Percentiles rank a stretch among this genome's conserved stretches.
Conservation (phyloP, 2,797 vertebrate genomes). For the Phrynocephalus vlangalii region DNA sequence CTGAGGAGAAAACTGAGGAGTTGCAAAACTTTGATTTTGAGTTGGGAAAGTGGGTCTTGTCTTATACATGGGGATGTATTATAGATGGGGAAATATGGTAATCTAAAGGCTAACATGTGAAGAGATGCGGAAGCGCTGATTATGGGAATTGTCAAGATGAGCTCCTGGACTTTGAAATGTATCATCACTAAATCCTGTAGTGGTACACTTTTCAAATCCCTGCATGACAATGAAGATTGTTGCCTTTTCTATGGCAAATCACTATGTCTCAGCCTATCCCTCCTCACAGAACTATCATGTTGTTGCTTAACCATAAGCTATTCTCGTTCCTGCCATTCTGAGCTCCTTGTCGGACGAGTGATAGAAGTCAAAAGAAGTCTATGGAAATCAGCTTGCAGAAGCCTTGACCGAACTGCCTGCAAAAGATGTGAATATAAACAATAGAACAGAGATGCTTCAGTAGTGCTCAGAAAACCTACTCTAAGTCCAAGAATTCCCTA, state of each 20-base stretch:
- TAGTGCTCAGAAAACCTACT: neutral
- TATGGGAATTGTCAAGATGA: too few species aligned
- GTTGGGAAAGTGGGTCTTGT: too few species aligned
- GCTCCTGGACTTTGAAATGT: too few species aligned
- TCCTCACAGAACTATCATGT: neutral
- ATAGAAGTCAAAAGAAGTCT: neutral
- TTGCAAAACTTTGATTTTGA: too few species aligned
- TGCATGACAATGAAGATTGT: neutral
- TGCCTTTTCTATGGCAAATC: neutral
- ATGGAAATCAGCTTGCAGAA: neutral
- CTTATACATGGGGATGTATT: too few species aligned
- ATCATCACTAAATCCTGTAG: too few species aligned
- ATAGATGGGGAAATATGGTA: too few species aligned
- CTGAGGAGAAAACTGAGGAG: too few species aligned
- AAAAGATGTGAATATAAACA: conserved; percentile 8
- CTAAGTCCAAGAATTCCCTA: too few species aligned
- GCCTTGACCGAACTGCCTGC: neutral
- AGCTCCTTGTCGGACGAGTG: neutral
- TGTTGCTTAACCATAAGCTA: neutral
- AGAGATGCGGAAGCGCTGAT: too few species aligned
- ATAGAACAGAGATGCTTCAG: conserved; percentile 1
- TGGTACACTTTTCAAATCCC: neutral
- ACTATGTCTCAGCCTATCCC: neutral
- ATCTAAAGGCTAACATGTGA: too few species aligned
- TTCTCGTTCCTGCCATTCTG: neutral